Base-by-base conservation (phyloP, 2,888 invertebrate genomes). In the Trachelus tabidus region DNA sequence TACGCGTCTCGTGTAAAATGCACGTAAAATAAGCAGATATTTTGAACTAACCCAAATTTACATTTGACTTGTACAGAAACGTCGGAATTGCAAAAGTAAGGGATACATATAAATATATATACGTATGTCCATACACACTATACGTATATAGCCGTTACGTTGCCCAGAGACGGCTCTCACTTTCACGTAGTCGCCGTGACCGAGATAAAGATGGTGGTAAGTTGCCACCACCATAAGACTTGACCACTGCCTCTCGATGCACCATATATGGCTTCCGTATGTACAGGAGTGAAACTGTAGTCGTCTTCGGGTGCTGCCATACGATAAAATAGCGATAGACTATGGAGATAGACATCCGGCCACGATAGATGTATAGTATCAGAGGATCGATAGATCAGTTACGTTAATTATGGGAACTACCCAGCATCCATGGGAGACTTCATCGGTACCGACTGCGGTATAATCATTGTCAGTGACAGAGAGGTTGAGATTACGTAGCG, bases 131-230 rank as follows among this genome's bases (percentile, higher is more conserved):
- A 9, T 23, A 34, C 71, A 33, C 69, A 68, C 23, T 56, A 56
- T 2, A 56, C 40, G 6, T 56, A 56, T 56, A 56, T 23, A 56
- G 56, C 56, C 23, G 56, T 56, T 56, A 56, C 23, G 56, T 56
- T 56, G 56, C 23, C 73, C 68, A 34, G 77, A 75, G 75, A 71
- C 78, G 87, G 88, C 90, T 90, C 90, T 90, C 90, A 90, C 90
- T 90, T 90, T 90, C 90, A 89, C 90, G 85, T 85, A 90, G 90
- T 90, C 89, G 86, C 90, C 90, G 89, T 90, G 90, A 90, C 90
- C 90, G 90, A 90, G 89, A 90, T 90, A 89, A 88, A 88, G 87
- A 89, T 88, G 89, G 87, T 88, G 87, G 87, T 84, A 86, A 80
- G 84, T 83, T 82, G 83, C 85, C 82, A 79, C 82, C 83, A 83